These are phyloP conservation scores for Cryptus viduatorius DNA, from an alignment of 2,888 invertebrate genomes.

Conservation along the genomic window DNA sequence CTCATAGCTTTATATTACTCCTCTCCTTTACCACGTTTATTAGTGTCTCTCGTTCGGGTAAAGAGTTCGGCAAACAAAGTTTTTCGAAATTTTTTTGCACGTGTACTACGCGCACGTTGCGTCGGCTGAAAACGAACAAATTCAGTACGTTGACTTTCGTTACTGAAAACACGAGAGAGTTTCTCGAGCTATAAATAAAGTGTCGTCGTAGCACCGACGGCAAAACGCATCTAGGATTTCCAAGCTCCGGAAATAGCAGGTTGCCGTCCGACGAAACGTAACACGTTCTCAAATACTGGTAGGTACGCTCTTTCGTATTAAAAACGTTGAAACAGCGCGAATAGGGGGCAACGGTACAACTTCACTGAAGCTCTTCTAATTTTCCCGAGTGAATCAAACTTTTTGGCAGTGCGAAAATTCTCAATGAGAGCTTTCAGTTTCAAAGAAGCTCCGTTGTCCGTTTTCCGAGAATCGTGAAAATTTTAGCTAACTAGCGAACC, in stretches of 20 bases:
- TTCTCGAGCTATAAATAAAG: conserved; percentile 74
- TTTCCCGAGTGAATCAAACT: conserved; percentile 5
- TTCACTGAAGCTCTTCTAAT: neutral
- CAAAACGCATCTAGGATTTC: conserved; percentile 69
- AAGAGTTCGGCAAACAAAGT: neutral
- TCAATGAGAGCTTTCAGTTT: neutral
- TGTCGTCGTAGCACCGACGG: conserved; percentile 45
- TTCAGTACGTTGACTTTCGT: conserved; percentile 72
- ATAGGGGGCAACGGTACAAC: neutral
- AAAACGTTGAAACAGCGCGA: neutral
- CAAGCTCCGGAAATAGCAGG: conserved; percentile 73
- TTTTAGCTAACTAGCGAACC: too few relatives aligned
- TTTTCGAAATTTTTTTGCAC: neutral
- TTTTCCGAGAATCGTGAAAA: too few relatives aligned
- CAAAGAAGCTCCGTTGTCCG: neutral
- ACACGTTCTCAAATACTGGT: neutral
- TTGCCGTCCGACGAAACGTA: conserved; percentile 49
- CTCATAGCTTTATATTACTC: too few relatives aligned
- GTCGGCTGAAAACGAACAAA: neutral
- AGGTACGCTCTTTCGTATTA: neutral
- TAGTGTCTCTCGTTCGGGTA: neutral
- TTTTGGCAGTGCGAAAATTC: conserved; percentile 9
- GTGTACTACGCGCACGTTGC: too few relatives aligned
- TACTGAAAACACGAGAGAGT: conserved; percentile 18
- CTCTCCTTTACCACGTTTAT: neutral